Evolutionary conservation across 1,140 invertebrate genomes (phyloP).

Genomic region (Tetragnatha versicolor): DNA sequence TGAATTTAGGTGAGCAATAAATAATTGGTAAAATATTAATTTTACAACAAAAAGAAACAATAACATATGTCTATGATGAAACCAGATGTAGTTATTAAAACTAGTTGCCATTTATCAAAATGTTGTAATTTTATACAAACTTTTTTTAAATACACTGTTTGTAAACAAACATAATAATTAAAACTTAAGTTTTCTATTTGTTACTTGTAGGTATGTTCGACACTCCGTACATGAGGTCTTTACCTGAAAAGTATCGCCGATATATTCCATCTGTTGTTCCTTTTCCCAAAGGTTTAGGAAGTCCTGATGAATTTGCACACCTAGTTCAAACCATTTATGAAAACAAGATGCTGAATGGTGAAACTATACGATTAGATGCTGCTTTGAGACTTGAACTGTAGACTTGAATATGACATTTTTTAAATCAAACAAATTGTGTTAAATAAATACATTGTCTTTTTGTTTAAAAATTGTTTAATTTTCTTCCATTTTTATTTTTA

Average conservation of each 20-base stretch:
- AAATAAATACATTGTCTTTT: no score
- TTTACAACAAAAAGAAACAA: no score
- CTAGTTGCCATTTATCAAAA: neutral
- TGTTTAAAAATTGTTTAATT: no score
- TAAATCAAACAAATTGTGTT: no score
- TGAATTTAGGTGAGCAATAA: no score
- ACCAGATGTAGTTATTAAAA: no score
- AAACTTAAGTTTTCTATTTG: neutral
- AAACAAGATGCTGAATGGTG: constrained; percentile 93
- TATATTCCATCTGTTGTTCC: constrained; percentile 69
- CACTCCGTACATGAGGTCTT: constrained; percentile 64
- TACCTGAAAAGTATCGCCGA: constrained; percentile 65
- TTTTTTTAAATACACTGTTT: neutral
- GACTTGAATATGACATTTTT: no score
- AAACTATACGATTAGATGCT: constrained; percentile 91
- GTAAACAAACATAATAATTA: neutral
- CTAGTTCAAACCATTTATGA: constrained; percentile 86
- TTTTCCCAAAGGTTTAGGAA: constrained; percentile 85
- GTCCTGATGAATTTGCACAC: constrained; percentile 87
- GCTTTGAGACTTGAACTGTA: constrained; percentile 71
- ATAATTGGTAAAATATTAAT: no score
- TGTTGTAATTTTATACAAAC: neutral
- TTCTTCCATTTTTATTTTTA: no score
- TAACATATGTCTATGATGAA: no score
- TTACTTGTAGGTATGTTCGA: constrained; percentile 65